A percentile compares a stretch with the other conserved stretches of the same genome.
phyloP scores from a whole-genome alignment of 1,140 invertebrate species.

The Drosophila kepulauana region DNA sequence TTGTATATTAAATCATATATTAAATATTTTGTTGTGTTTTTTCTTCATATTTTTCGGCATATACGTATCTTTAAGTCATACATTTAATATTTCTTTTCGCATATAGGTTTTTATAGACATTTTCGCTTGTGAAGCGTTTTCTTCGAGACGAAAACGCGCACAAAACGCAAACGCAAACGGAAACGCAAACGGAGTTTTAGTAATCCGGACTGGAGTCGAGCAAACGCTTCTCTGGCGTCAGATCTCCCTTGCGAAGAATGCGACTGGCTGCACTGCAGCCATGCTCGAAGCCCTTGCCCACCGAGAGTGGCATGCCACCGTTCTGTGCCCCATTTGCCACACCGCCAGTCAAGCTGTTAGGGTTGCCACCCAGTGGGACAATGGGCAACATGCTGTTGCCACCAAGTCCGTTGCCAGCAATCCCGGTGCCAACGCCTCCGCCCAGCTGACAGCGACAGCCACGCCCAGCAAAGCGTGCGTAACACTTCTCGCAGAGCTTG shows the following conservation, averaged over 20 bases:
- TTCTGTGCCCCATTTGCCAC: slow-evolving; percentile 7
- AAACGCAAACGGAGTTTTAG: slow-evolving; percentile 55
- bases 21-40: slow-evolving; percentile 33
- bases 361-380: slow-evolving; percentile 76
- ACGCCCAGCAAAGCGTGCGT: slow-evolving; percentile 91
- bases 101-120: slow-evolving; percentile 23
- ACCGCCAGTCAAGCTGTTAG: slow-evolving; percentile 12
- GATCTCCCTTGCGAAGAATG: slow-evolving; percentile 78
- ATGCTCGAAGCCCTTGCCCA: slow-evolving; percentile 70
- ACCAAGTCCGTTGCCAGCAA: slow-evolving; percentile 41
- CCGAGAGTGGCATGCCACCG: slow-evolving; percentile 28
- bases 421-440: slow-evolving; percentile 22
- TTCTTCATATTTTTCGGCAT: slow-evolving; percentile 26
- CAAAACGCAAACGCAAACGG: slow-evolving; percentile 50
- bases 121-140: slow-evolving; percentile 49
- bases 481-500: slow-evolving; percentile 91
- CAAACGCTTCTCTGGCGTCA: slow-evolving; percentile 87
- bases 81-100: slow-evolving; percentile 42
- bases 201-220: slow-evolving; percentile 86
- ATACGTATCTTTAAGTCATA: slow-evolving; percentile 51
- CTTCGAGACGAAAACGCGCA: slow-evolving; percentile 30
- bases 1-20: slow-evolving; percentile 48
- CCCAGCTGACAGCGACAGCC: slow-evolving; percentile 86
- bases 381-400: slow-evolving; percentile 84
- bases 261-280: slow-evolving; percentile 78